A percentile compares a stretch with the other conserved stretches of the same genome.
These are phyloP conservation scores for Periophthalmodon schlosseri DNA, from an alignment of 2,113 vertebrate genomes.

Conservation along the genomic window DNA sequence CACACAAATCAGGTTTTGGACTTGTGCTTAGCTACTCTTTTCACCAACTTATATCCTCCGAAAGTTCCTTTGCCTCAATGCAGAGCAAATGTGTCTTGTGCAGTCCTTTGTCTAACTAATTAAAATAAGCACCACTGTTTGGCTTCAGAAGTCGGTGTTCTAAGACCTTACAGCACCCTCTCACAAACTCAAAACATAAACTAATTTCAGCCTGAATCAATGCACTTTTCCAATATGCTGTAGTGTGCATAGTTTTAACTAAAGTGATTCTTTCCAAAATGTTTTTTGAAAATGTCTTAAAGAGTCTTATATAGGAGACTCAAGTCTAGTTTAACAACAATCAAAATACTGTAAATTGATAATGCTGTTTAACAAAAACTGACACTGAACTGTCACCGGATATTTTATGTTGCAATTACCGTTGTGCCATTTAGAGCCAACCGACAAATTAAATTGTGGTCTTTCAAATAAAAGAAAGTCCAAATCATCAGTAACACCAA, in stretches of 20 bases:
- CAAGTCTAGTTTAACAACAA: not conserved
- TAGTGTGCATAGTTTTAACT: conserved; percentile 4
- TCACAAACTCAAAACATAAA: not conserved
- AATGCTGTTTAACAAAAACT: conserved; percentile 15
- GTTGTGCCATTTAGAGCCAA: conserved; percentile 39
- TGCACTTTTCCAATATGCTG: not conserved
- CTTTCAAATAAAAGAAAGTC: conserved; percentile 45
- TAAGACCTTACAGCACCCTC: not conserved
- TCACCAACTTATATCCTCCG: not conserved
- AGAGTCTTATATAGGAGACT: not conserved
- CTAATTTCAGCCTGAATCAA: not conserved
- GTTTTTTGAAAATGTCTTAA: not conserved
- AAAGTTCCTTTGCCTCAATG: not conserved
- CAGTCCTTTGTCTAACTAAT: not conserved
- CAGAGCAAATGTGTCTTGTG: not conserved
- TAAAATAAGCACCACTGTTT: conserved; percentile 1
- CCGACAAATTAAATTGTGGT: conserved; percentile 41
- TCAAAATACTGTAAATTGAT: not conserved
- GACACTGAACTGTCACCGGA: conserved; percentile 49
- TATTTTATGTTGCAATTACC: conserved; percentile 51
- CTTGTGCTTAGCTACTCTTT: conserved; percentile 23
- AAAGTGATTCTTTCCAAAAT: not conserved
- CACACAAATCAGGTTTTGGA: conserved; percentile 1
- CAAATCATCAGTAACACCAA: conserved; percentile 55
- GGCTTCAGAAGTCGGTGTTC: not conserved